phyloP scores from a whole-genome alignment of 2,797 vertebrate genomes.

The Hoplostethus mediterraneus region DNA sequence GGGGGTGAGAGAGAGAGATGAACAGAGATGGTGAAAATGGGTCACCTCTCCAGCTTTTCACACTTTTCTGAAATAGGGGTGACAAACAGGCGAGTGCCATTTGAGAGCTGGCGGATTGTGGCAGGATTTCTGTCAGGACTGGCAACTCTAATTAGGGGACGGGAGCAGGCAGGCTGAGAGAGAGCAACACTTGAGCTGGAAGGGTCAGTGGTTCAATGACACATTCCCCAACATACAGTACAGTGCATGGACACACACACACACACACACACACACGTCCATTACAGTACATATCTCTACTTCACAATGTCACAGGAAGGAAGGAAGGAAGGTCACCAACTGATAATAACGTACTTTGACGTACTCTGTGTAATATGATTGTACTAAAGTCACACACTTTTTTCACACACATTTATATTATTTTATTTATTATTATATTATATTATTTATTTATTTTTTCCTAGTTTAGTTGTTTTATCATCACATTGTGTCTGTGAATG shows the following conservation, averaged over 20 bases:
- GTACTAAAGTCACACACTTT: constrained; percentile 48
- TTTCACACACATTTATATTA: background rate
- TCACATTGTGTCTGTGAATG: constrained; percentile 15
- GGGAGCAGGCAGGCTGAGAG: constrained; percentile 52
- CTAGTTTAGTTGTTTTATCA: background rate
- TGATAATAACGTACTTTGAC: background rate
- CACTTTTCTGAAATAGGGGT: constrained; percentile 73
- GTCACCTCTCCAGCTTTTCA: constrained; percentile 76
- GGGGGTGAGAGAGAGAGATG: constrained; percentile 24
- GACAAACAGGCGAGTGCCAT: constrained; percentile 73
- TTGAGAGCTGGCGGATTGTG: constrained; percentile 69
- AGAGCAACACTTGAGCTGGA: constrained; percentile 51
- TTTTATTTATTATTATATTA: too few species aligned
- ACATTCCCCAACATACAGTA: constrained; percentile 27
- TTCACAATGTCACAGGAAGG: constrained; percentile 6
- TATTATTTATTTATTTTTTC: too few species aligned
- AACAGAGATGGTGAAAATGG: constrained; percentile 67
- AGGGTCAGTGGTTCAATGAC: constrained; percentile 69
- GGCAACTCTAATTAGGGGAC: constrained; percentile 78
- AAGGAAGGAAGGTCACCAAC: constrained; percentile 19
- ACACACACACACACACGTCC: background rate
- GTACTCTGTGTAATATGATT: background rate
- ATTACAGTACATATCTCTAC: constrained; percentile 1
- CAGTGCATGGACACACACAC: constrained; percentile 1
- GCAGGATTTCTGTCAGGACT: constrained; percentile 73